Conservation (phyloP, 1,140 invertebrate genomes). For the Drosophila biarmipes region DNA sequence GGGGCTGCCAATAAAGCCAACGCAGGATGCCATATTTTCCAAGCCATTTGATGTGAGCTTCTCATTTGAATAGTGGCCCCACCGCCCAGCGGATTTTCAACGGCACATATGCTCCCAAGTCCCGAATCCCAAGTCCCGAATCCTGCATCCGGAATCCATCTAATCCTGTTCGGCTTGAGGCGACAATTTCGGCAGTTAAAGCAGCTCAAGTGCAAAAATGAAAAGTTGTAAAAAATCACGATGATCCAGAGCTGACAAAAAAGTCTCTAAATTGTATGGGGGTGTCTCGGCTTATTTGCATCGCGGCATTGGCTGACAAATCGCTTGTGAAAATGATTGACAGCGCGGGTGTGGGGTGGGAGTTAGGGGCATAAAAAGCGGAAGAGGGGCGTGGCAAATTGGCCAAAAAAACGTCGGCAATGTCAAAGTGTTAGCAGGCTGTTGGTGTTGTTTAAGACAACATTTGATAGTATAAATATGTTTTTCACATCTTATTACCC, state of each 20-base stretch:
- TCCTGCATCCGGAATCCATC: conserved; percentile 1
- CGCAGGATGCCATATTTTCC: conserved; percentile 70
- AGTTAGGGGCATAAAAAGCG: too few species aligned
- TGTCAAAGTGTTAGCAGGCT: neutral
- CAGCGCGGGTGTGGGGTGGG: conserved; percentile 14
- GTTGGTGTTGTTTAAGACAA: too few species aligned
- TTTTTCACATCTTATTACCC: too few species aligned
- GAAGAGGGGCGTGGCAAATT: conserved; percentile 17
- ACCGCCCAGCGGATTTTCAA: conserved; percentile 12
- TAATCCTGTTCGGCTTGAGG: conserved; percentile 3
- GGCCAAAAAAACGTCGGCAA: conserved; percentile 19
- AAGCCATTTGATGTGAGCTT: conserved; percentile 58
- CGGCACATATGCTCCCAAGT: conserved; percentile 43
- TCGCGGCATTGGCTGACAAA: conserved; percentile 68
- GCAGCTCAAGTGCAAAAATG: conserved; percentile 73
- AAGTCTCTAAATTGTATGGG: conserved; percentile 14
- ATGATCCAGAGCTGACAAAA: conserved; percentile 50
- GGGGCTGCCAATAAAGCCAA: conserved; percentile 29
- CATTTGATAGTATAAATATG: too few species aligned
- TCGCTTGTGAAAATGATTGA: conserved; percentile 77
- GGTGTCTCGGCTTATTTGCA: conserved; percentile 71
- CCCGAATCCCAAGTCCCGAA: neutral
- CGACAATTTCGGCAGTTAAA: conserved; percentile 57
- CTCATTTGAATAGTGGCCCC: conserved; percentile 59
- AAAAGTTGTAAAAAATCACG: conserved; percentile 79